Percentiles rank a stretch among this genome's conserved stretches.
Conservation (phyloP, 2,797 vertebrate genomes). For the Malacoraja senta region DNA sequence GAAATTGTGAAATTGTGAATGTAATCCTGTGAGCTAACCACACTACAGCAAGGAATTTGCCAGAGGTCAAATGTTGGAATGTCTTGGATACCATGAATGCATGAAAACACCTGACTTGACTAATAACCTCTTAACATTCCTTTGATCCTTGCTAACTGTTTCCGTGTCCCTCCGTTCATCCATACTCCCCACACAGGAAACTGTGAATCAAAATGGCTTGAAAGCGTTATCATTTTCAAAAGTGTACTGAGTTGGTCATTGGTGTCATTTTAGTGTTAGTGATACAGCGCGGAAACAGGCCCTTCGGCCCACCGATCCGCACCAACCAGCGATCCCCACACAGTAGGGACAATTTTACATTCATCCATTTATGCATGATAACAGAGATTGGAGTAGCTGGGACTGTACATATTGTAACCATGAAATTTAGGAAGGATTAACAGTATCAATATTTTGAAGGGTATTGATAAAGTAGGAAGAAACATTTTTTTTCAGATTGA, state of each 20-base stretch:
- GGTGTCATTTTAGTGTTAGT: too few species aligned
- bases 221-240: background rate
- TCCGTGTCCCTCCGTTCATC: background rate
- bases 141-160: conserved; percentile 11
- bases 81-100: conserved; percentile 3
- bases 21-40: background rate
- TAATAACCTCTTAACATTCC: conserved; percentile 34
- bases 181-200: background rate
- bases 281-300: too few species aligned
- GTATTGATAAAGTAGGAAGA: too few species aligned
- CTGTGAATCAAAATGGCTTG: background rate
- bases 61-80: conserved; percentile 25
- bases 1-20: background rate
- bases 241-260: background rate
- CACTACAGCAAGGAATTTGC: background rate
- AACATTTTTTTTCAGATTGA: too few species aligned
- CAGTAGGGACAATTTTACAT: too few species aligned
- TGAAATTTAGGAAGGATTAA: too few species aligned
- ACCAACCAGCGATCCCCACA: too few species aligned
- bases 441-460: too few species aligned
- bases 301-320: too few species aligned
- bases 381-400: too few species aligned
- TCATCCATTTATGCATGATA: too few species aligned
- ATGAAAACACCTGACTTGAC: conserved; percentile 5
- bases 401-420: too few species aligned